Conservation (phyloP, 1,140 invertebrate species). For the Pseudoatta argentina region DNA sequence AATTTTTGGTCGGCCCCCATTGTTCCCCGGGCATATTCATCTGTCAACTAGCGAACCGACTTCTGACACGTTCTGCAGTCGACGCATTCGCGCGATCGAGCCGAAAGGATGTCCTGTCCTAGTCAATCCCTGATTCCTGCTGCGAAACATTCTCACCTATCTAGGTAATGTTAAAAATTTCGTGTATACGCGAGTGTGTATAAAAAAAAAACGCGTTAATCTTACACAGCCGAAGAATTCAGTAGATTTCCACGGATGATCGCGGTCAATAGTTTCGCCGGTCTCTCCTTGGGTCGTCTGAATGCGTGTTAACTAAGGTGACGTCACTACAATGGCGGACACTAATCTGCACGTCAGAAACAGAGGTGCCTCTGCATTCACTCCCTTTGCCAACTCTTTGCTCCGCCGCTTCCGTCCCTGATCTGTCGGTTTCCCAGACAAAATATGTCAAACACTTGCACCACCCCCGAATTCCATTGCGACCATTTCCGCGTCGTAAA, state of each 20-base stretch:
- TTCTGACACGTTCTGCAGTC: constrained; percentile 73
- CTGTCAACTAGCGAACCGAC: constrained; percentile 83
- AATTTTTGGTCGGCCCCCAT: constrained; percentile 85
- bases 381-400: constrained; percentile 72
- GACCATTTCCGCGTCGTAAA: constrained; percentile 52
- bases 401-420: constrained; percentile 78
- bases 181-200: too few relatives aligned
- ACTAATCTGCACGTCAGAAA: constrained; percentile 87
- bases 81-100: constrained; percentile 52
- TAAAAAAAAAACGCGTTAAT: background rate
- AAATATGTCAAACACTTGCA: constrained; percentile 85
- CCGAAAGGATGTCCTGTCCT: constrained; percentile 22
- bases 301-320: constrained; percentile 86
- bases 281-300: constrained; percentile 70
- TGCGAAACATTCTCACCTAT: background rate
- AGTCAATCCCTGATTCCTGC: background rate
- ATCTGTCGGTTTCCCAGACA: constrained; percentile 85
- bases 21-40: constrained; percentile 85
- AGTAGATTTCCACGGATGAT: constrained; percentile 31
- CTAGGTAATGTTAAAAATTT: background rate
- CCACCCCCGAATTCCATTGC: constrained; percentile 56
- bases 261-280: constrained; percentile 77
- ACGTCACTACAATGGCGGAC: constrained; percentile 87
- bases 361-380: constrained; percentile 79
- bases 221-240: background rate